These are phyloP conservation scores for Parnassius apollo DNA, from an alignment of 2,888 invertebrate species.

Conservation along the genomic window DNA sequence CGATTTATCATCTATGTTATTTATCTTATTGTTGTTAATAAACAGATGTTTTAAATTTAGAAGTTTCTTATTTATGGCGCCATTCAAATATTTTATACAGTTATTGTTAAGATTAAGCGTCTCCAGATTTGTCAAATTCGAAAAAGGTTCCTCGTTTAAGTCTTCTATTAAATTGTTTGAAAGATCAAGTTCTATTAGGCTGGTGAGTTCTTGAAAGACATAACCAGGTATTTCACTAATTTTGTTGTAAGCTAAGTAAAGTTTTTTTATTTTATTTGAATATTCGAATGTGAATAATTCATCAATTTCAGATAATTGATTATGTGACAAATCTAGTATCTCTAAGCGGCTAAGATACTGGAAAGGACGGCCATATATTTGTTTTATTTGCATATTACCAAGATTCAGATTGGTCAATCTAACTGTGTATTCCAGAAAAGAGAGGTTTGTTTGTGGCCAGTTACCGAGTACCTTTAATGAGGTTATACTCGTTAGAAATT, in stretches of 20 bases:
- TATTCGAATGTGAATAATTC: constrained; percentile 55
- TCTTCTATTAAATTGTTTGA: constrained; percentile 56
- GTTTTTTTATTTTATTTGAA: constrained; percentile 48
- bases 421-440: constrained; percentile 52
- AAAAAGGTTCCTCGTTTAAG: constrained; percentile 58
- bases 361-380: constrained; percentile 50
- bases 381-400: constrained; percentile 45
- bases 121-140: constrained; percentile 54
- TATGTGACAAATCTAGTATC: constrained; percentile 55
- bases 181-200: constrained; percentile 58
- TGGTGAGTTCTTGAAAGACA: constrained; percentile 52
- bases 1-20: constrained; percentile 55
- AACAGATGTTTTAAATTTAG: constrained; percentile 58
- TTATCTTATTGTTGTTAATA: constrained; percentile 55
- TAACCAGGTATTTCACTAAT: constrained; percentile 48
- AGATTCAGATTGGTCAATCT: constrained; percentile 50
- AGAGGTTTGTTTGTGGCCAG: constrained; percentile 48
- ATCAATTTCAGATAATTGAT: constrained; percentile 48
- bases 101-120: constrained; percentile 58
- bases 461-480: constrained; percentile 47
- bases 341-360: constrained; percentile 48
- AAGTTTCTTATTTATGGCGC: constrained; percentile 58
- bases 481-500: constrained; percentile 51
- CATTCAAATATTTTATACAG: constrained; percentile 60
- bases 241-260: constrained; percentile 53